Evolutionary conservation across 2,113 vertebrate genomes (phyloP).

Genomic region (Ciconia stormi): DNA sequence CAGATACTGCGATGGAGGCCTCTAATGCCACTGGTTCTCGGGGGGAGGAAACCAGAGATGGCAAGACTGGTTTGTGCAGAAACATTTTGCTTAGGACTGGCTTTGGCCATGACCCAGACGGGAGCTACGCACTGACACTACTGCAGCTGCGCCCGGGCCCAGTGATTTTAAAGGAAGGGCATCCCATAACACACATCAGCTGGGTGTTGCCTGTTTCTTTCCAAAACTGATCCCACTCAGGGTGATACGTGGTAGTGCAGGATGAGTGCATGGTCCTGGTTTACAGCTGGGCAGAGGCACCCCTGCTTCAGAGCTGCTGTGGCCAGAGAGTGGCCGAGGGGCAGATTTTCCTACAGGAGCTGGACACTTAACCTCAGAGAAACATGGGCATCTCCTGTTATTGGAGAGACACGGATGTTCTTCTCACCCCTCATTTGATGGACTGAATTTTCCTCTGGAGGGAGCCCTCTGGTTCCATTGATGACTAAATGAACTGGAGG

Average conservation of each 20-base stretch:
- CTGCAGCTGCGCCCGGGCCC: background rate
- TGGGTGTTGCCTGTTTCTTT: background rate
- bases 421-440: background rate
- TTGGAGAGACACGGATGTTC: background rate
- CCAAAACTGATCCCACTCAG: background rate
- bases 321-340: background rate
- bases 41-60: background rate
- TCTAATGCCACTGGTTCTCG: background rate
- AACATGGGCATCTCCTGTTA: background rate
- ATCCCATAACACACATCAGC: background rate
- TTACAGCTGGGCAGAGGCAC: background rate
- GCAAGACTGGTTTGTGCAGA: background rate
- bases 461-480: background rate
- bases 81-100: background rate
- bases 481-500: background rate
- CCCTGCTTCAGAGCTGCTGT: background rate
- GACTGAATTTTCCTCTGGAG: background rate
- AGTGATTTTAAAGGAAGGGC: background rate
- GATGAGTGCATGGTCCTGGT: background rate
- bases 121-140: background rate
- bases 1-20: rapidly evolving
- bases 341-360: background rate
- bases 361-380: background rate
- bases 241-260: background rate
- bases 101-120: background rate